Conservation (phyloP, 53 echinoderm and acorn worm species). For the Luidia sarsii region DNA sequence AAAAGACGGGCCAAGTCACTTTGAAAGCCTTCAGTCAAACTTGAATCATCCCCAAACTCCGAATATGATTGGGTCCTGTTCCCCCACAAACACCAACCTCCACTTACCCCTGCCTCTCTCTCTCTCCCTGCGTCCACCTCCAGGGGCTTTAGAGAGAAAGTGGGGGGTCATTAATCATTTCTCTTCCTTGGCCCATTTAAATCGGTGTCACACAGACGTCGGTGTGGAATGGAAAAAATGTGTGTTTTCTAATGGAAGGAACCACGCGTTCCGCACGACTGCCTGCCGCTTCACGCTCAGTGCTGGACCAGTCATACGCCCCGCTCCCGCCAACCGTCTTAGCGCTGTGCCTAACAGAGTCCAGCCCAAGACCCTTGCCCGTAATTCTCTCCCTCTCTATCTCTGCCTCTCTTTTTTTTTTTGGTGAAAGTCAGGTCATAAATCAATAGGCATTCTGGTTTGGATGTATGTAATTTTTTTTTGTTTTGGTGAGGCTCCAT, state of each 20-base stretch:
- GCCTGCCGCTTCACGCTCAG: constrained; percentile 14
- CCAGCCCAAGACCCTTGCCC: too few relatives aligned
- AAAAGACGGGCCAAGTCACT: too few relatives aligned
- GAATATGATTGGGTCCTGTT: constrained; percentile 7
- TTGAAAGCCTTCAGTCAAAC: constrained; percentile 22
- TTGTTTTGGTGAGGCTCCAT: too few relatives aligned
- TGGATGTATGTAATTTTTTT: constrained; percentile 36
- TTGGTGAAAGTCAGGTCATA: constrained; percentile 19
- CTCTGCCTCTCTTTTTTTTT: neutral
- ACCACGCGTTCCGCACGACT: constrained; percentile 22
- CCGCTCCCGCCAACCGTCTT: too few relatives aligned
- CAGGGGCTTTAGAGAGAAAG: neutral
- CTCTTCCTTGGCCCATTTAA: constrained; percentile 13
- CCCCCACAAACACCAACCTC: too few relatives aligned
- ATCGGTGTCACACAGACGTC: constrained; percentile 37
- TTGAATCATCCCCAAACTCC: constrained; percentile 48
- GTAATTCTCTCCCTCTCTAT: neutral
- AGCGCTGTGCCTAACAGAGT: too few relatives aligned
- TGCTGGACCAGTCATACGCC: too few relatives aligned
- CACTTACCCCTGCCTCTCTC: neutral
- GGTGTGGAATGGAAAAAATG: constrained; percentile 44
- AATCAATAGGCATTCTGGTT: constrained; percentile 43
- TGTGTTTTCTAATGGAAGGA: constrained; percentile 11
- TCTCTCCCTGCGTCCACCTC: neutral
- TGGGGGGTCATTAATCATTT: constrained; percentile 43